Base-by-base conservation (phyloP, 1,140 invertebrate genomes). In the Thereuonema tuberculata region DNA sequence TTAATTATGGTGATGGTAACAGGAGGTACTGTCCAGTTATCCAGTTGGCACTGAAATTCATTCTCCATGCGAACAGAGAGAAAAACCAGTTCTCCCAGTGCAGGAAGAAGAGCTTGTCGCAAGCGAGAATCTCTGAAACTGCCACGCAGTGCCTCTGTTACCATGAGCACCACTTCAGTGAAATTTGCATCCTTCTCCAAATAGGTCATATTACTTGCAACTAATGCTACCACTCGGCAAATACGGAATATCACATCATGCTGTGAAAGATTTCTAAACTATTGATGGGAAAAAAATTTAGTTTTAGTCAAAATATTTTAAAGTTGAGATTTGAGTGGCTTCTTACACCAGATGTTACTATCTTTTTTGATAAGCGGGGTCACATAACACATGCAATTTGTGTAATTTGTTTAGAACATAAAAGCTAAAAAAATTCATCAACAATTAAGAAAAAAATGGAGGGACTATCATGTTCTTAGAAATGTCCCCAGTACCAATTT, bases 111-210 rank as follows among this genome's bases (percentile, higher is more conserved):
- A 3, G 5, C 5, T 2, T 55, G 53, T 5, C 53, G 53, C 14
- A 27, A 23, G 3, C 53, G 24, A 5, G 21, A 5, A 28, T 55
- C 53, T 3, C 53, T 14, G 21, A 9, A 55, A 26, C 27, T 14
- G 27, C 14, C 24, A 17, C 53, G 53, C 3, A 55, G 27, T 9
- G 26, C 53, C 15, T 55, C 53, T 9, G 53, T 29, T 9, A 55
- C 53, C 9, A 23, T 12, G 9, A 55, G 24, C 3, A 29, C 23
- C 3, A 28, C 14, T 21, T 26, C 28, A 12, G 53, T 27, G 14
- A 29, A 12, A 55, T 55, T 55, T 17, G 53, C 53, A 14, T 55
- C 53, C 27, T 55, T 55, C 26, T 55, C 53, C 2, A 55, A 21
- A 21, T 55, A 55, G 24, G 53, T 55, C 53, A 55, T 55, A 21